Evolutionary conservation across 2,888 invertebrate genomes (phyloP).

Genomic region (Hermaeophaga mercurialis): DNA sequence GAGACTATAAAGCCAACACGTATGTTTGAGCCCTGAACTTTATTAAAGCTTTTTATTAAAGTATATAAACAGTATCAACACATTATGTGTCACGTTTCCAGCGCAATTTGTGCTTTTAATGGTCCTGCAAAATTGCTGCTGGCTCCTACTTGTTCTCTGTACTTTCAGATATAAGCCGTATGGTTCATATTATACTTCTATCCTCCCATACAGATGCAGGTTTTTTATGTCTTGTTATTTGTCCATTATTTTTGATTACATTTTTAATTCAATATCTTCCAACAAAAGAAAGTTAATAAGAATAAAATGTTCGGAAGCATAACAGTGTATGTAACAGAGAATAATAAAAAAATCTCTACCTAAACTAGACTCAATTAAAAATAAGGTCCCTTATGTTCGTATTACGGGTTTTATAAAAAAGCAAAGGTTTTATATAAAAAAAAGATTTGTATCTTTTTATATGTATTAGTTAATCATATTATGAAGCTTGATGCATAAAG

Average conservation of each 20-base stretch:
- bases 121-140: constrained; percentile 21
- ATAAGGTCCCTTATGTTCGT: too few species aligned
- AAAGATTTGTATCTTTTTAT: too few species aligned
- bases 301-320: too few species aligned
- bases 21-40: constrained; percentile 29
- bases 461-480: too few species aligned
- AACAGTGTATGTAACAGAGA: too few species aligned
- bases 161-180: constrained; percentile 12
- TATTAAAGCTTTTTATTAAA: constrained; percentile 32
- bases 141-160: constrained; percentile 16
- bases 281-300: too few species aligned
- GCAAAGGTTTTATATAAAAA: too few species aligned
- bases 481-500: too few species aligned
- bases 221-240: constrained; percentile 5
- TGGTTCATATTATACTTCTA: constrained; percentile 4
- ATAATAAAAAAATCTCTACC: too few species aligned
- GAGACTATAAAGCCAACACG: constrained; percentile 20
- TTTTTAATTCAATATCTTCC: too few species aligned
- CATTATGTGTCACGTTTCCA: constrained; percentile 30
- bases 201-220: constrained; percentile 3
- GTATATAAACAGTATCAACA: constrained; percentile 29
- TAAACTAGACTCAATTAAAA: too few species aligned
- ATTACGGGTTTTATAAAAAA: too few species aligned
- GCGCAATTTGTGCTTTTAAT: constrained; percentile 30
- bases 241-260: not conserved